Conservation (phyloP, 2,113 vertebrate species). For the Lichenostomus cassidix region DNA sequence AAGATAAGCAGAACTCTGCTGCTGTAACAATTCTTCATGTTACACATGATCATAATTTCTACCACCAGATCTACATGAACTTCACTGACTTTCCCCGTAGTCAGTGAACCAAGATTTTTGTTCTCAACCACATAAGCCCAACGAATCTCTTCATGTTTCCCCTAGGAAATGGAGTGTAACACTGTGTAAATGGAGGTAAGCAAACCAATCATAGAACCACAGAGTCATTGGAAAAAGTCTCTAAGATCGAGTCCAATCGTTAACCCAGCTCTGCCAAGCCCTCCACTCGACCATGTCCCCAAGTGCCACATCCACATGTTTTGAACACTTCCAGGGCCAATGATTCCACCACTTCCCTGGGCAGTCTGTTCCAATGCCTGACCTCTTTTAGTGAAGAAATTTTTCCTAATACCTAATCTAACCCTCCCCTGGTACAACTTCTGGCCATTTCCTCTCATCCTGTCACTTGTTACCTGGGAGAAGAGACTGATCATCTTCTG, state of each 20-base stretch:
- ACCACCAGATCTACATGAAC: not conserved
- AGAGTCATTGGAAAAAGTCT: not conserved
- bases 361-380: not conserved
- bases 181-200: not conserved
- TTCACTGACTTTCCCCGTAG: not conserved
- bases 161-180: not conserved
- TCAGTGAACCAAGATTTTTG: not conserved
- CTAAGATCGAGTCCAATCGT: fast-evolving
- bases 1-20: not conserved
- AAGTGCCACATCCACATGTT: no score
- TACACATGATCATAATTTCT: not conserved
- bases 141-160: not conserved
- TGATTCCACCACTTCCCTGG: not conserved
- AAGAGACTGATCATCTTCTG: not conserved
- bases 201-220: not conserved
- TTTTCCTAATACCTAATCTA: not conserved
- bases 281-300: not conserved
- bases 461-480: not conserved
- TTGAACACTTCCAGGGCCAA: not conserved
- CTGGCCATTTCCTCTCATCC: not conserved
- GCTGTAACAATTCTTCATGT: not conserved
- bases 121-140: not conserved
- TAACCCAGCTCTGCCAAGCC: not conserved
- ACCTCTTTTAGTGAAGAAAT: not conserved
- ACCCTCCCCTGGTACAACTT: not conserved